Evolutionary conservation across 1,140 invertebrate genomes (phyloP).

Genomic region (Aradophagus sp.): DNA sequence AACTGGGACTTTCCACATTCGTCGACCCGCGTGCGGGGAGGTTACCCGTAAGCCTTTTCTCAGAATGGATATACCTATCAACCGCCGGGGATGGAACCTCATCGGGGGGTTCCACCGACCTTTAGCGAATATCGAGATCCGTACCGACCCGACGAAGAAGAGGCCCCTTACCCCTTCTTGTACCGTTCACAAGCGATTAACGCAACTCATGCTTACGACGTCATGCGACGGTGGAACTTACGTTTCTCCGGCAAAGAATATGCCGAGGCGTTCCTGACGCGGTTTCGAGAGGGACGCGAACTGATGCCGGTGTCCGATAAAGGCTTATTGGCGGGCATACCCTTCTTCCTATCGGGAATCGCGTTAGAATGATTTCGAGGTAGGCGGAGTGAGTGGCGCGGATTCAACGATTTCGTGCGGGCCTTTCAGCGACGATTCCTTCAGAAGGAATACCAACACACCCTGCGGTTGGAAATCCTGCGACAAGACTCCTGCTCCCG

Average conservation of each 20-base stretch:
- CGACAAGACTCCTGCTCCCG: no score
- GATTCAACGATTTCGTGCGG: slow-evolving; percentile 7
- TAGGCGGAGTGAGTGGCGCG: neutral
- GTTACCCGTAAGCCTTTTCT: no score
- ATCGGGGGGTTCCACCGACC: no score
- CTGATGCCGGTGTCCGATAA: slow-evolving; percentile 10
- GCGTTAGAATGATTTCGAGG: slow-evolving; percentile 18
- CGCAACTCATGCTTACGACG: no score
- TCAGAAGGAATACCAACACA: slow-evolving; percentile 20
- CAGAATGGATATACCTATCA: no score
- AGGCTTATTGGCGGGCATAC: neutral
- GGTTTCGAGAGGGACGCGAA: neutral
- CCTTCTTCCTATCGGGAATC: slow-evolving; percentile 8
- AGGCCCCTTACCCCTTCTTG: no score
- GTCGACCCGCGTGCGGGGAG: no score
- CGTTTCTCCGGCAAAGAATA: neutral
- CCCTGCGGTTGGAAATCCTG: slow-evolving; percentile 14
- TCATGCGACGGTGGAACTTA: slow-evolving; percentile 5
- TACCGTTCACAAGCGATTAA: no score
- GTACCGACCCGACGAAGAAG: no score
- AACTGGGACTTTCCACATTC: no score
- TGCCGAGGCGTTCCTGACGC: neutral
- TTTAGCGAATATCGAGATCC: no score
- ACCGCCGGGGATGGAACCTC: no score
- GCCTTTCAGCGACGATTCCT: slow-evolving; percentile 6